Percentiles rank a stretch among this genome's conserved stretches.
Evolutionary conservation across 1,140 invertebrate genomes (phyloP).

Genomic region (Drosophila mojavensis): DNA sequence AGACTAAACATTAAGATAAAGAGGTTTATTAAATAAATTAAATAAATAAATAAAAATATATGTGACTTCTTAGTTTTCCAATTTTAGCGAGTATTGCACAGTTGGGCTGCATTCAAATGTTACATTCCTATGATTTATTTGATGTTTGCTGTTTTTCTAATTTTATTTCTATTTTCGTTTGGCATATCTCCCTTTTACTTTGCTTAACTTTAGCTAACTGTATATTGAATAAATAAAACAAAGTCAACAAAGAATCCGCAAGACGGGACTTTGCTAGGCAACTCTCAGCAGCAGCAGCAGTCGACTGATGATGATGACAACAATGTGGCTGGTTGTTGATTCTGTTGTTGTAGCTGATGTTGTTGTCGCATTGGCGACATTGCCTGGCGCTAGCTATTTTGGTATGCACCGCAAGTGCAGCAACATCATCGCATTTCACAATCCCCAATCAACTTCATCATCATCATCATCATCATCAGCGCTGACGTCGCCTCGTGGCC

Average conservation of each 20-base stretch:
- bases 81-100: not conserved
- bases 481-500: constrained; percentile 36
- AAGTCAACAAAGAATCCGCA: constrained; percentile 41
- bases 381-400: constrained; percentile 74
- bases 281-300: constrained; percentile 15
- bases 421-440: constrained; percentile 54
- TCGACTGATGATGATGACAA: constrained; percentile 51
- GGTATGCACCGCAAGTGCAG: constrained; percentile 76
- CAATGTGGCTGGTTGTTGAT: constrained; percentile 48
- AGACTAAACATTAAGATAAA: no score
- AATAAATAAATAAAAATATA: no score
- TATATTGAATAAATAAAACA: constrained; percentile 80
- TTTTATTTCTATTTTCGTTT: constrained; percentile 10
- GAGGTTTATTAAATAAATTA: no score
- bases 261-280: constrained; percentile 33
- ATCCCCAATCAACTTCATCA: constrained; percentile 49
- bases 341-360: constrained; percentile 46
- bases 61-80: no score
- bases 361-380: constrained; percentile 61
- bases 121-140: not conserved
- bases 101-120: not conserved
- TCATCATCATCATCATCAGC: constrained; percentile 38
- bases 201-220: constrained; percentile 49
- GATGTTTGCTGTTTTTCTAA: constrained; percentile 1
- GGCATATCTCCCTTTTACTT: constrained; percentile 35